Evolutionary conservation across 1,140 invertebrate species (phyloP).

Genomic region (Ladona fulva): DNA sequence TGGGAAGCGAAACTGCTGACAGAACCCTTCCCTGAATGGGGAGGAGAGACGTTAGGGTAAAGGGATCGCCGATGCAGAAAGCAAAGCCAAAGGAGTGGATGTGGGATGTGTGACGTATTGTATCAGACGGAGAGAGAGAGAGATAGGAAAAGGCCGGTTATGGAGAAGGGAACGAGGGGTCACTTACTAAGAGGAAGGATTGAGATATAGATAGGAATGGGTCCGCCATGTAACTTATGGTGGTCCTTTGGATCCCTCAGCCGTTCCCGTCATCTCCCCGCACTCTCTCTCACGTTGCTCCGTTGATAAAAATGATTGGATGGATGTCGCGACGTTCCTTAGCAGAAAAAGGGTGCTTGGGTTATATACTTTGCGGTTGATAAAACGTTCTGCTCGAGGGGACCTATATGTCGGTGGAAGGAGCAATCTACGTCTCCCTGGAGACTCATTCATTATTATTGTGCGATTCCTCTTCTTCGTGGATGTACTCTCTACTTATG

Average conservation of each 20-base stretch:
- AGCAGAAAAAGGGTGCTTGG: no score
- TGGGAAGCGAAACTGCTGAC: conserved; percentile 2
- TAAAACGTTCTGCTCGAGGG: no score
- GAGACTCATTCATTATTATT: no score
- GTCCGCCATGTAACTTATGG: neutral
- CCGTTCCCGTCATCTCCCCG: no score
- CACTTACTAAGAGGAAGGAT: neutral
- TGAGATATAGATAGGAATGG: neutral
- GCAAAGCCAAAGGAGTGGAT: neutral
- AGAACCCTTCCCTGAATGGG: neutral
- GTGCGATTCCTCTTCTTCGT: no score
- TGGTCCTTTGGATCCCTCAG: neutral
- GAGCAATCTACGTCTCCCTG: no score
- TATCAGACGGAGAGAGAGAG: neutral
- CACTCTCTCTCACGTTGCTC: no score
- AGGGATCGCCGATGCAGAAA: neutral
- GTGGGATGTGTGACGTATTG: neutral
- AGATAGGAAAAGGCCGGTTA: neutral
- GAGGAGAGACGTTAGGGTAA: neutral
- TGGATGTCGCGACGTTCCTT: no score
- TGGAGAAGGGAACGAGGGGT: neutral
- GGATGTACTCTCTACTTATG: no score
- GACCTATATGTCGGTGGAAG: no score
- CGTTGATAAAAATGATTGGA: no score
- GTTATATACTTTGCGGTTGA: no score